Conservation (phyloP, 2,888 invertebrate species). For the Troides aeacus region DNA sequence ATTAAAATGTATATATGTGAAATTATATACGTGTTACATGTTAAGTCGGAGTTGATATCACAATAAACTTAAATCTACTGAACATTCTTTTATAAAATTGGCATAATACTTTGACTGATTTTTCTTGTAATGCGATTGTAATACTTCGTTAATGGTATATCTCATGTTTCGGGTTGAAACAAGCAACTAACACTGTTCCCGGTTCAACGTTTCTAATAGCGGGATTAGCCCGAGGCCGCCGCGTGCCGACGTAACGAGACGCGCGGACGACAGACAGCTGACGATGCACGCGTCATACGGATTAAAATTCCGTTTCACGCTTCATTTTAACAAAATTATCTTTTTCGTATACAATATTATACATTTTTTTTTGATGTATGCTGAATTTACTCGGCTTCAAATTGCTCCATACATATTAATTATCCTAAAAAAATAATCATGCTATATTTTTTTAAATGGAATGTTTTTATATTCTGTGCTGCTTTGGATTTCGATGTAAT, state of each 20-base stretch:
- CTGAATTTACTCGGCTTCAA: background rate
- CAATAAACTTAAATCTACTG: background rate
- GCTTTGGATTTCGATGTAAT: no score
- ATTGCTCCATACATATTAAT: no score
- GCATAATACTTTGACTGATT: background rate
- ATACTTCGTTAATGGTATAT: conserved; percentile 39
- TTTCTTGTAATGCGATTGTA: background rate
- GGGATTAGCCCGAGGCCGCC: conserved; percentile 50
- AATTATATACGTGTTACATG: background rate
- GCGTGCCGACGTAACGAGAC: conserved; percentile 70
- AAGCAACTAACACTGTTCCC: conserved; percentile 49
- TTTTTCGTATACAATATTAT: background rate
- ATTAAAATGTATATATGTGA: background rate
- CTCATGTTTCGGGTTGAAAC: conserved; percentile 38
- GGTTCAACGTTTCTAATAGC: conserved; percentile 56
- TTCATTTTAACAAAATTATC: conserved; percentile 8
- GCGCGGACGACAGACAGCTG: conserved; percentile 64
- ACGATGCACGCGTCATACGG: conserved; percentile 55
- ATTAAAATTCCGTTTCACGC: conserved; percentile 18
- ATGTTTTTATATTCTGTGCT: no score
- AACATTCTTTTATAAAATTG: background rate
- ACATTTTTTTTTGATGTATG: background rate
- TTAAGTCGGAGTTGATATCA: background rate
- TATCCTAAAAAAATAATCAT: no score
- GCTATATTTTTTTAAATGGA: no score